Base-by-base conservation (phyloP, 2,797 vertebrate genomes). In the Phoxinus dragarum region DNA sequence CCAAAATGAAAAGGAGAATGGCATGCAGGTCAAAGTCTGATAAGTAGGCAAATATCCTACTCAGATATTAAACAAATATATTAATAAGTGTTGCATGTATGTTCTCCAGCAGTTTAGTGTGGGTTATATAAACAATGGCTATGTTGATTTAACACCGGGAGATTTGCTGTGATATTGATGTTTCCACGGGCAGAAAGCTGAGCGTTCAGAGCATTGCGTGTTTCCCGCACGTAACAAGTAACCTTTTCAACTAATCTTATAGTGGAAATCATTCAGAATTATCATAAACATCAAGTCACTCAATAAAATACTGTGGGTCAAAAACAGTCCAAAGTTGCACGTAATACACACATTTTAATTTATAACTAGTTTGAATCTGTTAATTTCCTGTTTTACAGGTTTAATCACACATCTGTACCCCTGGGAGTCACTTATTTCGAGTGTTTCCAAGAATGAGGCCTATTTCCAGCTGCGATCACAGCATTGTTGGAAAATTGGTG, bases 41-140 rank as follows among this genome's bases (percentile, higher is more conserved):
- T 59, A 78, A 27, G 74, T 2, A 56, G 7, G 40, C 76, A 79
- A 47, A 79, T 79, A 47, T 79, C 59, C 59, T 64, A 61, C 44
- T 59, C 38, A 17, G 64, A 73, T 44, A 59, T n/a, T 47, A 44
- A 47, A n/a, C 69, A 73, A 73, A 44, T 61, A 49, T 47, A 47
- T 42, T 49, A 36, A 59, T 27, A 42, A 40, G 16, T 61, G 54
- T 34, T 21, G 40, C 16, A 49, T 80, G 77, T n/a, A 8, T 47
- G 40, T 80, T 44, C 59, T 80, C 77, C 59, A 64, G 27, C 61
- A 64, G n/a, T 64, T 61, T 61, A 61, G 56, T 12, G 23, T 61
- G 56, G 56, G 56, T 61, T 61, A 61, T 61, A 61, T 61, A 14
- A 44, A 61, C 56, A 61, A 9, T 61, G 23, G 56, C 56, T 2